Conservation (phyloP, 1,140 invertebrate species). For the Riptortus pedestris region DNA sequence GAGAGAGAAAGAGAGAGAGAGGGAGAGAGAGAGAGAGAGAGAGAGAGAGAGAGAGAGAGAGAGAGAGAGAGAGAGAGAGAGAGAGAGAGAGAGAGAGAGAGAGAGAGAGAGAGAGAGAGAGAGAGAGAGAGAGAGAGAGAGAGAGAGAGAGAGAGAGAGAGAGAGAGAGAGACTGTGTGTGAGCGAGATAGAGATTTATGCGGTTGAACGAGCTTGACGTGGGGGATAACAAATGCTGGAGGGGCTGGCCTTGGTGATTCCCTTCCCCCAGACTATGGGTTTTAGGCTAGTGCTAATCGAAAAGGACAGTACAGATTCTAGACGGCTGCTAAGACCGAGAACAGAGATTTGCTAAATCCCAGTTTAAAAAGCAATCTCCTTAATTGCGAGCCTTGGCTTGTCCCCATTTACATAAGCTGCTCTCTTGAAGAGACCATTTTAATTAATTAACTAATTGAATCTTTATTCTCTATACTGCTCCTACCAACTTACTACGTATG, state of each 20-base stretch:
- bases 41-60: slow-evolving; percentile 18
- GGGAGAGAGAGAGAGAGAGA: slow-evolving; percentile 14
- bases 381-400: background rate
- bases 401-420: background rate
- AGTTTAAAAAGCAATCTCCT: slow-evolving; percentile 8
- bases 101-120: slow-evolving; percentile 17
- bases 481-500: too few species aligned
- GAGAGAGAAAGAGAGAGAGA: slow-evolving; percentile 17
- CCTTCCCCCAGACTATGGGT: too few species aligned
- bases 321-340: background rate
- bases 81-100: background rate
- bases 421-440: background rate
- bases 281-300: too few species aligned
- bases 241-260: too few species aligned
- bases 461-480: slow-evolving; percentile 7
- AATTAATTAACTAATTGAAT: slow-evolving; percentile 6
- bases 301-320: background rate
- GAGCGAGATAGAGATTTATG: too few species aligned
- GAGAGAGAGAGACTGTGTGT: slow-evolving; percentile 9
- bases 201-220: too few species aligned
- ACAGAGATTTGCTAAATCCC: slow-evolving; percentile 1
- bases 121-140: slow-evolving; percentile 13
- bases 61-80: slow-evolving; percentile 1
- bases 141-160: slow-evolving; percentile 25
- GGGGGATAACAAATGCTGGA: too few species aligned